Conservation (phyloP, 2,888 invertebrate species). For the Ophion slaviceki region DNA sequence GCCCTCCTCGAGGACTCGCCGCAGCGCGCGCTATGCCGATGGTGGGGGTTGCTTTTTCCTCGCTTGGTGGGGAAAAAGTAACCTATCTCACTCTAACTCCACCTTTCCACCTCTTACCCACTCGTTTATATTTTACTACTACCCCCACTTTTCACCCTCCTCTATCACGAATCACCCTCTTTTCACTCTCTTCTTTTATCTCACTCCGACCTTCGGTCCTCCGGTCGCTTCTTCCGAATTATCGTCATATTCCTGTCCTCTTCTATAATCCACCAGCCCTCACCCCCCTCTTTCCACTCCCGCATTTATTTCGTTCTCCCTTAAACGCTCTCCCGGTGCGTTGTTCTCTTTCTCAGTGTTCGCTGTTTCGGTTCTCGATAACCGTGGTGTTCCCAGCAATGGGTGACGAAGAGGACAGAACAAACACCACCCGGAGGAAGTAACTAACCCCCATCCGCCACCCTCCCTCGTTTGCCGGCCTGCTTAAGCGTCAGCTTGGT, state of each 20-base stretch:
- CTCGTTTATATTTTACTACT: slow-evolving; percentile 51
- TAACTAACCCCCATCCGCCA: slow-evolving; percentile 20
- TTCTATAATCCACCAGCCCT: slow-evolving; percentile 29
- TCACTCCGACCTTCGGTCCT: slow-evolving; percentile 27
- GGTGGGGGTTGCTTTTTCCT: slow-evolving; percentile 79
- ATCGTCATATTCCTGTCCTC: slow-evolving; percentile 54
- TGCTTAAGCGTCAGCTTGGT: slow-evolving; percentile 52
- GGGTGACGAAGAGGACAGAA: slow-evolving; percentile 51
- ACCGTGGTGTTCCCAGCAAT: slow-evolving; percentile 43
- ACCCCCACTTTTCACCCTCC: slow-evolving; percentile 64
- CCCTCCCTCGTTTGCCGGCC: slow-evolving; percentile 25
- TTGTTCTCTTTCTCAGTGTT: slow-evolving; percentile 24
- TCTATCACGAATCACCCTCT: slow-evolving; percentile 70
- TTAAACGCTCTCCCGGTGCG: not conserved
- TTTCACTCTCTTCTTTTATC: slow-evolving; percentile 45
- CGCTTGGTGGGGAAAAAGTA: slow-evolving; percentile 82
- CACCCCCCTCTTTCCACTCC: not conserved
- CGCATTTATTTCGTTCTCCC: slow-evolving; percentile 28
- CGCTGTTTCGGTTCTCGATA: slow-evolving; percentile 35
- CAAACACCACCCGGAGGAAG: slow-evolving; percentile 42
- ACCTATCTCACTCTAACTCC: slow-evolving; percentile 64
- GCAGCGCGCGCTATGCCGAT: slow-evolving; percentile 70
- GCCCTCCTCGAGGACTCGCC: slow-evolving; percentile 70
- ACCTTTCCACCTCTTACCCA: slow-evolving; percentile 48
- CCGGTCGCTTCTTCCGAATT: slow-evolving; percentile 46